Base-by-base conservation (phyloP, 2,888 invertebrate species). In the Electrophaes corylata region DNA sequence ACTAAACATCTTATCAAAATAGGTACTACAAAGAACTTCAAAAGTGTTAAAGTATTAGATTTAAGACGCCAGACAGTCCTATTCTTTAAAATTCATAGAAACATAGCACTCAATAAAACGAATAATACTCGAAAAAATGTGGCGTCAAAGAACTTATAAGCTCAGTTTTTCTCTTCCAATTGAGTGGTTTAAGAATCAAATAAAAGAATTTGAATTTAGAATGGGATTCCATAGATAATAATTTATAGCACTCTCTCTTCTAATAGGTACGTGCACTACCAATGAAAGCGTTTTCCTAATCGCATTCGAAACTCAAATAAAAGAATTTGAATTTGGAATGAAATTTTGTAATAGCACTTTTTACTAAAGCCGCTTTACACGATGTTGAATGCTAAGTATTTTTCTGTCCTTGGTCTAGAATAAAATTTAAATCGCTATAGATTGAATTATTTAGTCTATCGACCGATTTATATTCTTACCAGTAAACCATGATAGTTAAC, bases 131-230 rank as follows among this genome's bases (percentile, higher is more conserved):
- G 29, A n/a, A 26, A 41, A 43, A 40, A 29, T 31, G 45, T 23
- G 18, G 53, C 47, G 53, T 41, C 53, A 54, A 54, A 23, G 40
- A 41, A 47, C 53, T 16, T 52, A 1, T 41, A 39, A 52, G 16
- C 35, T 51, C 23, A 37, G 23, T 52, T 12, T 37, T 37, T 40
- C 19, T 33, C 37, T 16, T 52, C 16, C 33, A 26, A 37, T 23
- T 18, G 51, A 44, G 4, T 8, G 6, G 14, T 23, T 51, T n/a
- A n/a, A 5, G 44, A 50, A 41, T 50, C 31, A 19, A 50, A 41
- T 50, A n/a, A 41, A 33, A 33, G 39, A 12, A 41, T 33, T 50
- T 31, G 37, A 16, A 37, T 37, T 37, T 10, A 2, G 16, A 37
- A 50, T 29, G 40, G 4, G 19, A 41, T 29, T 31, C 14, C 31